Conservation (phyloP, 2,113 vertebrate genomes). For the Bufo gargarizans region DNA sequence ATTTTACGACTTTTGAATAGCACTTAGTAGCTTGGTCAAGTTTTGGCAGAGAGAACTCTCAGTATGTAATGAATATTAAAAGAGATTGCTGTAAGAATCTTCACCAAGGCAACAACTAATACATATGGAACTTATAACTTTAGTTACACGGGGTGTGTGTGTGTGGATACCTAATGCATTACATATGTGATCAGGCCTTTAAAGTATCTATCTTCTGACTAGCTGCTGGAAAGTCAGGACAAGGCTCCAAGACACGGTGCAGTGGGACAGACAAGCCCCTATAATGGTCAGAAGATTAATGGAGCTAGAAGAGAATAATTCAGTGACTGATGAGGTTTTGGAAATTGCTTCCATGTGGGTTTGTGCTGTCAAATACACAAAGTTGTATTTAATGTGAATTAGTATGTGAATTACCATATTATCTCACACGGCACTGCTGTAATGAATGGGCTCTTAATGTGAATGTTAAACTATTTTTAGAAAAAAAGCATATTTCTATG, state of each 20-base stretch:
- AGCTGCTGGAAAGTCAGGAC: slow-evolving; percentile 34
- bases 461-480: neutral
- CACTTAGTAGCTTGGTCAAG: neutral
- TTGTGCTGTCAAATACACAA: slow-evolving; percentile 14
- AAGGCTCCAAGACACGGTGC: slow-evolving; percentile 37
- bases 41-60: slow-evolving; percentile 16
- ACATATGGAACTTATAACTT: slow-evolving; percentile 36
- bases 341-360: slow-evolving; percentile 55
- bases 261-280: slow-evolving; percentile 43
- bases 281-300: slow-evolving; percentile 54
- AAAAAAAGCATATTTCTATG: neutral
- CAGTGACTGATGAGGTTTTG: slow-evolving; percentile 44
- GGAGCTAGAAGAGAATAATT: slow-evolving; percentile 47
- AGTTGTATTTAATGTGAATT: neutral
- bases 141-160: slow-evolving; percentile 16
- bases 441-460: neutral
- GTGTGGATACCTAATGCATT: slow-evolving; percentile 26
- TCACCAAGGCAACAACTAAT: slow-evolving; percentile 29
- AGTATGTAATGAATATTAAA: slow-evolving; percentile 31
- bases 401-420: neutral
- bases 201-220: slow-evolving; percentile 43
- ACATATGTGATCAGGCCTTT: slow-evolving; percentile 50
- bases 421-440: neutral
- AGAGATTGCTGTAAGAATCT: slow-evolving; percentile 33
- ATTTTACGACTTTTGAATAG: neutral